A percentile compares a stretch with the other conserved stretches of the same genome.
phyloP scores from a whole-genome alignment of 2,113 vertebrate species.

The Oreochromis tanganicae region DNA sequence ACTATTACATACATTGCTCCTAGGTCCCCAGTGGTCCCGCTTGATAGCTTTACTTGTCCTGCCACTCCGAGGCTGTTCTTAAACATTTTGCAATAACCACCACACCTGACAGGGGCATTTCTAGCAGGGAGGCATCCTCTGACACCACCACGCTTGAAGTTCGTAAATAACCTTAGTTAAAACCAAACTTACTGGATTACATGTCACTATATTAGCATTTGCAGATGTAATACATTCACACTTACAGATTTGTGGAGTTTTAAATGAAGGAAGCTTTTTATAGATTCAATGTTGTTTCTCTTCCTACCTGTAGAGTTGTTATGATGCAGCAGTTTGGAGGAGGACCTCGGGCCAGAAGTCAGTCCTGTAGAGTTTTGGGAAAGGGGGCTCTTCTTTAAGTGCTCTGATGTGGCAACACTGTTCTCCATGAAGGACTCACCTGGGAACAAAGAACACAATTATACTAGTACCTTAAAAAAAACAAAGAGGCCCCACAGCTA shows the following conservation, averaged over 20 bases:
- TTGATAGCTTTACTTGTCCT: not conserved
- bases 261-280: not conserved
- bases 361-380: conserved; percentile 75
- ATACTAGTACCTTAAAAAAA: not conserved
- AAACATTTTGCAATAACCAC: not conserved
- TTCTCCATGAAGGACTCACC: conserved; percentile 83
- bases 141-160: not conserved
- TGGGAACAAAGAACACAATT: conserved; percentile 23
- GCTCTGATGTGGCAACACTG: conserved; percentile 70
- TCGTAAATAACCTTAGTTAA: not conserved
- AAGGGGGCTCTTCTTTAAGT: conserved; percentile 81
- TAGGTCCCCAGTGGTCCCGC: not conserved
- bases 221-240: not conserved
- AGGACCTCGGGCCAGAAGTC: conserved; percentile 71
- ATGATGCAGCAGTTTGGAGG: conserved; percentile 77
- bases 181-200: not conserved
- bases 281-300: not conserved
- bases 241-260: not conserved
- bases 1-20: not conserved
- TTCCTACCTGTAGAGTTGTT: conserved; percentile 79
- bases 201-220: not conserved
- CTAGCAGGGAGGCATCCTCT: not conserved
- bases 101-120: not conserved
- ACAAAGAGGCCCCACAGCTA: not conserved
- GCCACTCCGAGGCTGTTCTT: not conserved